These are phyloP conservation scores for Oscheius sp. DNA, from an alignment of 2,888 invertebrate species.

Conservation along the genomic window DNA sequence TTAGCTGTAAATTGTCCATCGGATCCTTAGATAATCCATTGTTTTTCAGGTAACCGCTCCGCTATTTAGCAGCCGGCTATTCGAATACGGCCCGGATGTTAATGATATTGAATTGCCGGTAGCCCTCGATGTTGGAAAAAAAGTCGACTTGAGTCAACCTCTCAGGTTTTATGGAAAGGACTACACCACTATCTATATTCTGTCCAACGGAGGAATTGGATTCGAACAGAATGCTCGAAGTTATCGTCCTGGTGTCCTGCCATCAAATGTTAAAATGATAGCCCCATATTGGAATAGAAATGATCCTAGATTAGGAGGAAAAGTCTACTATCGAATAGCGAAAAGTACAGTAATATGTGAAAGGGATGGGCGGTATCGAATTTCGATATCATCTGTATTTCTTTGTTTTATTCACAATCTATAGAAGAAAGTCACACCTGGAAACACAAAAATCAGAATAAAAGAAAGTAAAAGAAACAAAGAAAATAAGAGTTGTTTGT, in stretches of 20 bases:
- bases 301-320: constrained; percentile 68
- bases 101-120: constrained; percentile 64
- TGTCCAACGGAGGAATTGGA: constrained; percentile 69
- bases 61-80: constrained; percentile 68
- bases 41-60: constrained; percentile 69
- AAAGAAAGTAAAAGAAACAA: no score
- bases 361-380: no score
- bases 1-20: neutral
- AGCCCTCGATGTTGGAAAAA: constrained; percentile 64
- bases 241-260: constrained; percentile 49
- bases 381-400: no score
- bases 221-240: constrained; percentile 59
- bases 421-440: no score
- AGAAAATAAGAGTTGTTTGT: no score
- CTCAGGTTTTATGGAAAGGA: constrained; percentile 64
- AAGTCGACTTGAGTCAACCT: constrained; percentile 57
- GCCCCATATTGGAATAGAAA: constrained; percentile 71
- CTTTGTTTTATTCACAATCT: no score
- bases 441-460: no score
- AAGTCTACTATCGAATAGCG: constrained; percentile 68
- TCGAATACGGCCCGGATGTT: constrained; percentile 65
- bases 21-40: no score
- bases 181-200: constrained; percentile 59
- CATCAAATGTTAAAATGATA: constrained; percentile 52
- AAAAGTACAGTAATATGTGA: constrained; percentile 54